A percentile compares a stretch with the other conserved stretches of the same genome.
Evolutionary conservation across 2,113 vertebrate species (phyloP).

Genomic region (Alethe diademata): DNA sequence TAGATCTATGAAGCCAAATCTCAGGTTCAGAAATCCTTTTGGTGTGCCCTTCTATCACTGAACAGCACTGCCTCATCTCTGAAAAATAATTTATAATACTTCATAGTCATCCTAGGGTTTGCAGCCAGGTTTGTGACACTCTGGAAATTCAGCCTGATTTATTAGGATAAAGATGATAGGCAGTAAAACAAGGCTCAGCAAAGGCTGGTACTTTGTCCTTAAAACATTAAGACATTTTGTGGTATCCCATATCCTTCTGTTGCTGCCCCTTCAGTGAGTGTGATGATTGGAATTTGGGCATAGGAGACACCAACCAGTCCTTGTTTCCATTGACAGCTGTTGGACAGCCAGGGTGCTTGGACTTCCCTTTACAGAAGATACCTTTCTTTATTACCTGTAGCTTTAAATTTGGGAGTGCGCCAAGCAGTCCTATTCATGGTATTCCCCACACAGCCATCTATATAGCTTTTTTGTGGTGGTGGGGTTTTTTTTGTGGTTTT

Average conservation of each 20-base stretch:
- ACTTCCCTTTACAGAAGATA: background rate
- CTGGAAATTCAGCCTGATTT: background rate
- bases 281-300: background rate
- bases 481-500: too few relatives aligned
- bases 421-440: background rate
- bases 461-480: background rate
- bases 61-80: background rate
- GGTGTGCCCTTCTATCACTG: accelerated
- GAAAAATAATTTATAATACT: background rate
- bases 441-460: background rate
- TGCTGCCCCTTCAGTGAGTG: background rate
- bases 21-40: background rate
- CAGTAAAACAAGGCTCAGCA: background rate
- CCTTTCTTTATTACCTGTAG: background rate
- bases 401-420: background rate
- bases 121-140: background rate
- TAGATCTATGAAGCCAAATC: background rate
- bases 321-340: background rate
- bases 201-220: background rate
- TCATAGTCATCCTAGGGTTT: background rate
- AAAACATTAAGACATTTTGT: background rate
- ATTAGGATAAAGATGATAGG: background rate
- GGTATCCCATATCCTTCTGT: background rate
- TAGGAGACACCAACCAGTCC: background rate
- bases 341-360: background rate